Evolutionary conservation across 2,113 vertebrate species (phyloP).

Genomic region (Zeus faber): DNA sequence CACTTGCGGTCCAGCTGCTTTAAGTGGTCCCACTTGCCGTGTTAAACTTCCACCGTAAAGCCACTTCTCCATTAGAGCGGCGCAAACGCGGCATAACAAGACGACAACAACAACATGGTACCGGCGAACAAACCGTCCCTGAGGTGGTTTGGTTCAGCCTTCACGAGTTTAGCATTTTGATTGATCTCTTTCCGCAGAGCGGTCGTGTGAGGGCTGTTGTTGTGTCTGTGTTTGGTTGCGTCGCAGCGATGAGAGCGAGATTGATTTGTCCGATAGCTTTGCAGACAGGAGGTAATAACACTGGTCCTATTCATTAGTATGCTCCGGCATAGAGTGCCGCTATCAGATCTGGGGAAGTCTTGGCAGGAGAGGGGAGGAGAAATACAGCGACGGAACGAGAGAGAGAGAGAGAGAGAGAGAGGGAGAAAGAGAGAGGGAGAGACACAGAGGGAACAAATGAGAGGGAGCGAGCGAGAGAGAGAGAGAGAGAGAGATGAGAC

Average conservation of each 20-base stretch:
- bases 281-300: constrained; percentile 49
- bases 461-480: constrained; percentile 2
- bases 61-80: constrained; percentile 25
- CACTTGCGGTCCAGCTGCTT: constrained; percentile 1
- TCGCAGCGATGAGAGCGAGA: constrained; percentile 29
- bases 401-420: neutral
- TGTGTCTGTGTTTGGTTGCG: constrained; percentile 53
- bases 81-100: constrained; percentile 22
- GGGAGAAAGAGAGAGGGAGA: constrained; percentile 6
- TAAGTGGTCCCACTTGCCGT: constrained; percentile 24
- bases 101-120: constrained; percentile 20
- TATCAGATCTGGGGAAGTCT: constrained; percentile 53
- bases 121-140: neutral
- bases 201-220: constrained; percentile 35
- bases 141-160: neutral
- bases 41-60: constrained; percentile 31
- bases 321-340: constrained; percentile 47
- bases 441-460: too few relatives aligned
- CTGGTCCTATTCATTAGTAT: constrained; percentile 54
- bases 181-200: constrained; percentile 49
- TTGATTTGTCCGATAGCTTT: constrained; percentile 51
- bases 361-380: constrained; percentile 23
- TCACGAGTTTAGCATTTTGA: constrained; percentile 48
- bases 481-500: too few relatives aligned
- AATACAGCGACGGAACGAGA: neutral